phyloP scores from a whole-genome alignment of 2,888 invertebrate genomes.

The Morpho deidamia region DNA sequence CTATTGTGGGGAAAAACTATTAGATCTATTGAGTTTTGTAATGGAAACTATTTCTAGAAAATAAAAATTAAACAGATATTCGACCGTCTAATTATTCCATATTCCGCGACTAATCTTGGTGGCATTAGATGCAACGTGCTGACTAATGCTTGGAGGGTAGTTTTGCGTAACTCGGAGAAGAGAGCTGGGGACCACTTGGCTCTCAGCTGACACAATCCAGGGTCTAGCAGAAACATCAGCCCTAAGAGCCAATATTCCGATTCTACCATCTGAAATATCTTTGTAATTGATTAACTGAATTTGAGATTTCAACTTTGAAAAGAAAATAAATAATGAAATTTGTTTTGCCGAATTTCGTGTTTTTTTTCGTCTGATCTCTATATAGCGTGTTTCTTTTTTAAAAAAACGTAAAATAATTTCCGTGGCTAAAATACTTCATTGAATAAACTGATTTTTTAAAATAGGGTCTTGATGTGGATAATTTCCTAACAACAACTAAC shows the following conservation, averaged over 20 bases:
- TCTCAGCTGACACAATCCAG: constrained; percentile 45
- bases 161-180: constrained; percentile 50
- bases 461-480: no score
- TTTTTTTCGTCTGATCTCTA: no score
- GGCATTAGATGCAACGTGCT: constrained; percentile 38
- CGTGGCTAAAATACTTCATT: no score
- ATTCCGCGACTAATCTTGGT: constrained; percentile 33
- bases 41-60: no score
- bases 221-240: constrained; percentile 58
- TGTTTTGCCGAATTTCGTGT: no score
- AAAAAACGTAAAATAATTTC: no score
- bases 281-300: neutral
- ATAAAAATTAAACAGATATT: no score
- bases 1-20: constrained; percentile 1
- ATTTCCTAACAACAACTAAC: no score
- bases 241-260: constrained; percentile 52
- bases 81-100: constrained; percentile 53
- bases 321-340: no score
- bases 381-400: no score
- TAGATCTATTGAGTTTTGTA: neutral
- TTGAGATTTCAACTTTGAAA: neutral
- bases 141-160: constrained; percentile 52
- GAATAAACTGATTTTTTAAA: no score
- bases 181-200: constrained; percentile 48
- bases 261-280: constrained; percentile 44